Evolutionary conservation across 2,888 invertebrate genomes (phyloP).

Genomic region (Coleophora flavipennella): DNA sequence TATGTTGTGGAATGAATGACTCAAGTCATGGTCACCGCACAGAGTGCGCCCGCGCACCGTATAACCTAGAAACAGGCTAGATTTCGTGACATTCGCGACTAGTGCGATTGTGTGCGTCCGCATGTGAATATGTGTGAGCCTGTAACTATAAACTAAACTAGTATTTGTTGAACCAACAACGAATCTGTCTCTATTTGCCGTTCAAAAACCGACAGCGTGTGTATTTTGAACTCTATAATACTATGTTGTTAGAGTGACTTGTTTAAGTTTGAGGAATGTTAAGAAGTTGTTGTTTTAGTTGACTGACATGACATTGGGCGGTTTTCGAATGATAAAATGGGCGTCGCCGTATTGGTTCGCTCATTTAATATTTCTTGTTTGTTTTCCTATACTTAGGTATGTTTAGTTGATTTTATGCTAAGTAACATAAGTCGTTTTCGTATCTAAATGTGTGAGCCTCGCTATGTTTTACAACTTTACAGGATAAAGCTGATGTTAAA

Average conservation of each 20-base stretch:
- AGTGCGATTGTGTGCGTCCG: constrained; percentile 35
- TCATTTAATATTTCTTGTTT: constrained; percentile 39
- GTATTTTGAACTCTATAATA: constrained; percentile 19
- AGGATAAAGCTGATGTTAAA: no score
- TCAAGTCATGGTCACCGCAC: constrained; percentile 32
- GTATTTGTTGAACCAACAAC: constrained; percentile 32
- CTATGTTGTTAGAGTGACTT: constrained; percentile 9
- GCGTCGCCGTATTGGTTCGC: constrained; percentile 48
- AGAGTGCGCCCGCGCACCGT: constrained; percentile 55
- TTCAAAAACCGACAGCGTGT: constrained; percentile 1
- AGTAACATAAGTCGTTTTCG: no score
- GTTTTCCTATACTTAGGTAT: constrained; percentile 10
- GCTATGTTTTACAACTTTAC: no score
- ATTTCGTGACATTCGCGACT: constrained; percentile 62
- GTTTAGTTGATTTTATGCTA: no score
- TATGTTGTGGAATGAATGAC: no score
- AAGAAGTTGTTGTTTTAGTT: constrained; percentile 32
- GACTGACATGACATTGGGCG: constrained; percentile 63
- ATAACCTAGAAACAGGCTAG: constrained; percentile 67
- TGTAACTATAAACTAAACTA: no score
- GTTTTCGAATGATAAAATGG: constrained; percentile 64
- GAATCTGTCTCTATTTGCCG: neutral
- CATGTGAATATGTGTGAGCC: constrained; percentile 29
- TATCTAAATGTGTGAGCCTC: no score
- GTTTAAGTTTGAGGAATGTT: constrained; percentile 9